Percentiles rank a stretch among this genome's conserved stretches.
These are phyloP conservation scores for Orthonyx spaldingii DNA, from an alignment of 2,113 vertebrate genomes.

Conservation along the genomic window DNA sequence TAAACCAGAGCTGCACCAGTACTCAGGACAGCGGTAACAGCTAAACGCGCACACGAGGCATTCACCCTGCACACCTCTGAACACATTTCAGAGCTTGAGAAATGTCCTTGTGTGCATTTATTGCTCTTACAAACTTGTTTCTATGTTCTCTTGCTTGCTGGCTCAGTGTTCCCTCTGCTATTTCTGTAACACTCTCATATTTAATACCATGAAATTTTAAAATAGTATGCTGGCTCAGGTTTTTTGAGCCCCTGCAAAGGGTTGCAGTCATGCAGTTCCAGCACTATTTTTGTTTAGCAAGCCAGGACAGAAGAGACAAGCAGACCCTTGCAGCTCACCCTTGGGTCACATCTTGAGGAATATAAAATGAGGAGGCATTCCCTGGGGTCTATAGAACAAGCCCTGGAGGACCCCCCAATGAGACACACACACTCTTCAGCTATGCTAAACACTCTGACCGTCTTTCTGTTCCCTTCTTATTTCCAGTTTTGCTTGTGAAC, in stretches of 20 bases:
- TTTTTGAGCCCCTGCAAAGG: neutral
- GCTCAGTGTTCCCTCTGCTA: slow-evolving; percentile 3
- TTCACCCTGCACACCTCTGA: neutral
- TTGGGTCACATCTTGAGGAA: neutral
- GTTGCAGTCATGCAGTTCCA: neutral
- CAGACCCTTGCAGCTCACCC: neutral
- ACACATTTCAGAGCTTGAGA: neutral
- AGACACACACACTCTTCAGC: neutral
- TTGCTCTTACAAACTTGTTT: neutral
- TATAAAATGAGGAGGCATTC: neutral
- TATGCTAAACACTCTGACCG: neutral
- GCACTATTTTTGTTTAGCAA: neutral
- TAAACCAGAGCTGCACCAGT: neutral
- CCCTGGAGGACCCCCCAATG: neutral
- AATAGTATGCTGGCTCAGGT: slow-evolving; percentile 33
- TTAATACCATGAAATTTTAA: slow-evolving; percentile 47
- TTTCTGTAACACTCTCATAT: slow-evolving; percentile 22
- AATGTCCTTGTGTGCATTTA: neutral
- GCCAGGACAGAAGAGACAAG: neutral
- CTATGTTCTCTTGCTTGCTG: neutral
- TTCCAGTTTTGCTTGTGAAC: neutral
- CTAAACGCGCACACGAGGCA: rapidly evolving
- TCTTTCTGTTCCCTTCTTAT: neutral
- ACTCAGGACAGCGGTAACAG: neutral
- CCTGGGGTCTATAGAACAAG: neutral